Evolutionary conservation across 2,797 vertebrate species (phyloP), one percentile per base, ranked within the genome.

Genomic region (Intellagama lesueurii): DNA sequence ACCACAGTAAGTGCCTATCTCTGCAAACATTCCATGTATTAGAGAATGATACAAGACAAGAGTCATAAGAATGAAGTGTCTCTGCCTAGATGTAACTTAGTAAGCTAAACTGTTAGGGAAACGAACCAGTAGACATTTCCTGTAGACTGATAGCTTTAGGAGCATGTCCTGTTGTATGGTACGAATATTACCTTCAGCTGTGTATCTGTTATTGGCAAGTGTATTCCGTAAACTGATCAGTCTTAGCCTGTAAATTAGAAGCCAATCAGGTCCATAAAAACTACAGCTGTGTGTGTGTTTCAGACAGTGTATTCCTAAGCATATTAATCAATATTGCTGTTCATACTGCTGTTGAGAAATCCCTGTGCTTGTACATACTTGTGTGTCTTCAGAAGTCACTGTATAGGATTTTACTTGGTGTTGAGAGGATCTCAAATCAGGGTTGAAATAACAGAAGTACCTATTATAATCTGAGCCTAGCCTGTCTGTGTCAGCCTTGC

Each of bases 361-460:
- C 24, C 3, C 30, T 32, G 17, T 32, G 56, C 28, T 80, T 80
- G 28, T 79, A 49, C 5, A 69, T 73, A 40, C 64, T 11, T 47
- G 11, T 49, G 26, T 40, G 28, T 47, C 35, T 78, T 86, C 9
- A 77, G 19, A 73, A 80, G 28, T 89, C 44, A 32, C 32, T 52
- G 26, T 69, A 28, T 35, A 66, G 16, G 52, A 76, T 30, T 81
- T 49, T 35, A 52, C 24, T 49, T 75, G 81, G 32, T 70, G 3
- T 35, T 87, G 28, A 64, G 26, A 8, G 22, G 72, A 26, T 40
- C n/a, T 49, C 44, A 68, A 81, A 7, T 44, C 32, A n/a, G 35
- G 28, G n/a, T 8, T 76, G 26, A 68, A 30, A 83, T 91, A n/a
- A 35, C 77, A 87, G 87, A 85, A 92, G 24, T 83, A 91, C 60